phyloP scores from a whole-genome alignment of 2,797 vertebrate genomes.

The Chelon auratus region DNA sequence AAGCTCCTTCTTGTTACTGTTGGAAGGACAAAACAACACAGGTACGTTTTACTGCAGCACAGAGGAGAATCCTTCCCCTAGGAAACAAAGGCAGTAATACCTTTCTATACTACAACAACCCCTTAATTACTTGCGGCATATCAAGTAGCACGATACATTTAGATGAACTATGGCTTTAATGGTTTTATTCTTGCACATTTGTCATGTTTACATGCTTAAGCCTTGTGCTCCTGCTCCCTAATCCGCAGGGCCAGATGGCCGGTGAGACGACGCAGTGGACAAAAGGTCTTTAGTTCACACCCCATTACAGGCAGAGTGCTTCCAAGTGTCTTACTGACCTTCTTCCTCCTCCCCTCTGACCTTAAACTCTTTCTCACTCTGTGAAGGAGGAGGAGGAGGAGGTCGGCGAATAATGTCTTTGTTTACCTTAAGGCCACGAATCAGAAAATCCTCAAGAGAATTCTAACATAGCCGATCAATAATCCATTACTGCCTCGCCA shows the following conservation, averaged over 20 bases:
- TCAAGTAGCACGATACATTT: too few relatives aligned
- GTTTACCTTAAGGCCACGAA: background rate
- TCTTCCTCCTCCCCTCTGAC: background rate
- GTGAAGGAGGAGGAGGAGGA: background rate
- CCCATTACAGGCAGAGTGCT: background rate
- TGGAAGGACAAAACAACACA: background rate
- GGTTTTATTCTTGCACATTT: background rate
- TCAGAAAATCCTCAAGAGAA: background rate
- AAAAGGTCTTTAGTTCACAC: background rate
- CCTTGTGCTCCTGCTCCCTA: conserved; percentile 3
- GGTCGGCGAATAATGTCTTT: background rate
- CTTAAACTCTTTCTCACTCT: background rate
- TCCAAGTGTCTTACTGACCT: conserved; percentile 17
- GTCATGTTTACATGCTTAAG: background rate
- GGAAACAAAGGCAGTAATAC: too few relatives aligned
- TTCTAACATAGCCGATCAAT: conserved; percentile 19
- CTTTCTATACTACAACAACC: too few relatives aligned
- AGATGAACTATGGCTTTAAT: background rate
- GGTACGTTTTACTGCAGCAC: background rate
- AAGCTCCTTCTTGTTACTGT: background rate
- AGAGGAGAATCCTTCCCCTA: too few relatives aligned
- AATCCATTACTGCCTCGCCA: background rate
- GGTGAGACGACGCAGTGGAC: background rate
- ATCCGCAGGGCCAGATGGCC: conserved; percentile 31
- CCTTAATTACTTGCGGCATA: too few relatives aligned